Evolutionary conservation across 92 coral and sea anemone genomes (phyloP).

Genomic region (Zoanthus gigantus): DNA sequence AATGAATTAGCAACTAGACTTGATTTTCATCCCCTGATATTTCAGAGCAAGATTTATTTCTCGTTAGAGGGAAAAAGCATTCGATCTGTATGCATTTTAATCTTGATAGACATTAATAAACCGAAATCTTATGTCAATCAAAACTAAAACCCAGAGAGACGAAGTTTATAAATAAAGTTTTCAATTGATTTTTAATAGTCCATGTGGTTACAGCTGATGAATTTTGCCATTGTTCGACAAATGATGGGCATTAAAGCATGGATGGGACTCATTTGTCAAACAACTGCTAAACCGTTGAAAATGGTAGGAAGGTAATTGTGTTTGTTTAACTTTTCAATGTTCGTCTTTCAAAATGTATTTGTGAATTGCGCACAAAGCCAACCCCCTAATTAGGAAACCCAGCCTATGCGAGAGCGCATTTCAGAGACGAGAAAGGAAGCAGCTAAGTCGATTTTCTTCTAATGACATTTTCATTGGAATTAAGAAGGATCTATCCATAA

Average conservation of each 20-base stretch:
- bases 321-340: constrained; percentile 43
- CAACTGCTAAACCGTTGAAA: not conserved
- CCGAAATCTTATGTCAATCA: constrained; percentile 32
- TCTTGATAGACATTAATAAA: constrained; percentile 29
- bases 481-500: not conserved
- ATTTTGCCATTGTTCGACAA: not conserved
- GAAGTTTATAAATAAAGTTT: constrained; percentile 28
- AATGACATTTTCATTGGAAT: not conserved
- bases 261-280: not conserved
- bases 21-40: constrained; percentile 19
- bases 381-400: constrained; percentile 81
- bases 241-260: not conserved
- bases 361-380: constrained; percentile 68
- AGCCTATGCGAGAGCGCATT: constrained; percentile 4
- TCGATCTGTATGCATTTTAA: constrained; percentile 42
- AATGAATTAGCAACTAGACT: constrained; percentile 47
- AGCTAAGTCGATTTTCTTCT: not conserved
- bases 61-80: not conserved
- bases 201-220: constrained; percentile 5
- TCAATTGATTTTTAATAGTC: constrained; percentile 15
- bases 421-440: not conserved
- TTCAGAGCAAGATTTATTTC: constrained; percentile 33
- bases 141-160: not conserved
- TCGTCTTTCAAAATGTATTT: constrained; percentile 64
- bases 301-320: constrained; percentile 28